Percentiles rank a stretch among this genome's conserved stretches.
These are phyloP conservation scores for Mormoops blainvillei DNA, from an alignment of 2,113 vertebrate genomes.

Conservation along the genomic window DNA sequence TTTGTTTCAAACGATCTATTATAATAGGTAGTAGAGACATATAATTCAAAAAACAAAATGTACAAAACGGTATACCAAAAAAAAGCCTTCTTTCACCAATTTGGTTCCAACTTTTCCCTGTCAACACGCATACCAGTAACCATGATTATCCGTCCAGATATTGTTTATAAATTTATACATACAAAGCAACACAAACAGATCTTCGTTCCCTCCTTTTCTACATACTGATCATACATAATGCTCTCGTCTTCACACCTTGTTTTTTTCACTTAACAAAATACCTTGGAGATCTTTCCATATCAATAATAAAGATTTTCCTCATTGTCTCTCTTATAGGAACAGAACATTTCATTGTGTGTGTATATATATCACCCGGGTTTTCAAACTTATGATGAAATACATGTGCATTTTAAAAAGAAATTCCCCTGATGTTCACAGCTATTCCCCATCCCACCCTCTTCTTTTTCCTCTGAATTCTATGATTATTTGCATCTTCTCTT, in stretches of 20 bases:
- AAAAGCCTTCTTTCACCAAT: background rate
- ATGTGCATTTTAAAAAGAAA: background rate
- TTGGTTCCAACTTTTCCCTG: background rate
- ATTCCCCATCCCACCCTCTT: background rate
- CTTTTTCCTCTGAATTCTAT: background rate
- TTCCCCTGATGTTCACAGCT: background rate
- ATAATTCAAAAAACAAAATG: background rate
- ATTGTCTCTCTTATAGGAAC: background rate
- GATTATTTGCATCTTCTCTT: background rate
- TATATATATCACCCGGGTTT: background rate
- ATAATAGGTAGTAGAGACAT: background rate
- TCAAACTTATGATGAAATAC: background rate
- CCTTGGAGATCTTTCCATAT: background rate
- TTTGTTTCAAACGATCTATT: background rate
- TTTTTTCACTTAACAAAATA: too few species aligned
- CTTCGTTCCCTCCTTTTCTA: background rate
- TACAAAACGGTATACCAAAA: background rate
- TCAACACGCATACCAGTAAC: background rate
- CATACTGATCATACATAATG: background rate
- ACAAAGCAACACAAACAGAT: background rate
- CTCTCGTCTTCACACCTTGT: background rate
- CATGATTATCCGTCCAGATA: background rate
- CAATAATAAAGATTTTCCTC: background rate
- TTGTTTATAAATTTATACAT: background rate
- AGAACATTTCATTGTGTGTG: background rate